Base-by-base conservation (phyloP, 2,113 vertebrate genomes). In the Puma concolor region DNA sequence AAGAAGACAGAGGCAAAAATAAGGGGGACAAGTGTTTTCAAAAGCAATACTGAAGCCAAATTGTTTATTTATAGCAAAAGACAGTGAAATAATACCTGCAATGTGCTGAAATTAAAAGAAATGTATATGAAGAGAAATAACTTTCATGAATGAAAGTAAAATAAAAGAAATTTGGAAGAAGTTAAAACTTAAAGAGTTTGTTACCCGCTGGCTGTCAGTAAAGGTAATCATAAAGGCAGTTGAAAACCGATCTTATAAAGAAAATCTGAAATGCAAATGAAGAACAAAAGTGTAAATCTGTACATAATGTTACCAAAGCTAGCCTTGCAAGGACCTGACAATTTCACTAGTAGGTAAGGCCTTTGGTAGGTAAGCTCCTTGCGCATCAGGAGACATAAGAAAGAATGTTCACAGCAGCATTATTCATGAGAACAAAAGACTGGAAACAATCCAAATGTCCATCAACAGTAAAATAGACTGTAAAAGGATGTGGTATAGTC, bases 121-220 rank as follows among this genome's bases (percentile, higher is more conserved):
- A 88, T 97, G 12, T 84, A 85, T 67, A 79, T 36, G 64, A 83
- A 97, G 33, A 69, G 33, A 88, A 88, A 57, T 76, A 57, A 12
- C 50, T 80, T 76, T 71, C 25, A 38, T 36, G 69, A 92, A 69
- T 60, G 57, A 94, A 5, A 25, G 19, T 38, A 83, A 88, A 96
- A 92, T 76, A 90, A 91, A 97, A 77, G 41, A 57, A 88, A 95
- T 48, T 27, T 54, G 48, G 25, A 95, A 97, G n/a, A 88, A 95
- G 36, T 69, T 69, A 86, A 94, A 94, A 84, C 31, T 85, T 80
- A 64, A 77, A 77, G 66, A 81, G 29, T 85, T 71, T 95, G 21
- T 85, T 63, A 67, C 48, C 89, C 74, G 19, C 48, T 92, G 23
- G 52, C 50, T 79, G 3, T 77, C 69, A 88, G 67, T 94, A 79